Evolutionary conservation across 2,113 vertebrate species (phyloP), one percentile per base, ranked within the genome.

Genomic region (Falcunculus frontatus): DNA sequence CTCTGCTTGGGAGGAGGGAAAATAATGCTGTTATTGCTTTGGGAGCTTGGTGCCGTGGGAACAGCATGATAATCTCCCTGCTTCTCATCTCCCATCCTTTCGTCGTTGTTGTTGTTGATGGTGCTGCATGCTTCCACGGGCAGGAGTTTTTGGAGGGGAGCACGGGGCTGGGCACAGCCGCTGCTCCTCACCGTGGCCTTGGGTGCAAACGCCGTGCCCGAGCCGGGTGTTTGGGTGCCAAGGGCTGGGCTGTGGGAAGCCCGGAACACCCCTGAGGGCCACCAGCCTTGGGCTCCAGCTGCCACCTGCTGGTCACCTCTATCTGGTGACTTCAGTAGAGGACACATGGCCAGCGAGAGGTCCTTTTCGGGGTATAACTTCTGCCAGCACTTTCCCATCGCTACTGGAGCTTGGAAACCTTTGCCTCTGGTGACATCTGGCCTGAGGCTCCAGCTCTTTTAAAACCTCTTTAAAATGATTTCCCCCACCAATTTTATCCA

Each of bases 91-190:
- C 56, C 2, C 69, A 16, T 20, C 26, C 11, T 32, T 46, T 26
- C n/a, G n/a, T n/a, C 11, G 23, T 32, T 11, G 20, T 25, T 11
- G 30, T 1, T 16, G 42, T 4, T 16, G 47, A 3, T 26, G 53
- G 7, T 11, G 57, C 44, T 22, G 35, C 1, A 0, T 1, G 30
- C 25, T 64, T 15, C 64, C 32, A 2, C 0, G 22, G 33, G 21
- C 35, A 33, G 84, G 21, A 60, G 13, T 7, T 52, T 89, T 42
- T 9, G 1, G 4, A 23, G 46, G 16, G 37, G 13, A 68, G 30
- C 16, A 9, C 5, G 25, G 25, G 19, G 39, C 30, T 15, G 37
- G 60, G 29, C 59, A 8, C 35, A 19, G 64, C 46, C 2, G 0
- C 52, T 3, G 3, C 42, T 49, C 23, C 57, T 11, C 56, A 5